Evolutionary conservation across 2,888 invertebrate species (phyloP), one percentile per base, ranked within the genome.

Genomic region (Drosophila siamana): DNA sequence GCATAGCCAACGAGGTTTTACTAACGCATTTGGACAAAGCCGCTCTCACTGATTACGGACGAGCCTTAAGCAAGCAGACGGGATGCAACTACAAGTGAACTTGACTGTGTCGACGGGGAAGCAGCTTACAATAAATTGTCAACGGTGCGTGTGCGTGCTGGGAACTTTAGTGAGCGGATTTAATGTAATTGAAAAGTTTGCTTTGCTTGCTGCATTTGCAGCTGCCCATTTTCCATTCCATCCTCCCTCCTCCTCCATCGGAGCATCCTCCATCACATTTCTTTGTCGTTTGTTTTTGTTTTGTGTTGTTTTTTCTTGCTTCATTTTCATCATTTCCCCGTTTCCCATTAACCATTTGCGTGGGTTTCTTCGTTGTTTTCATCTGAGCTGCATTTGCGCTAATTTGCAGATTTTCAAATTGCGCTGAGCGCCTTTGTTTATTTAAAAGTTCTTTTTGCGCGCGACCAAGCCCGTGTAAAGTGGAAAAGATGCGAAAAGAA

Each of bases 101-200:
- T 52, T 52, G 26, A 13, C 50, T 19, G 11, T 3, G 11, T 3
- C 9, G 30, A 33, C 46, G 15, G 33, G 46, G 43, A 13, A 33
- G 54, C 26, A 51, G 47, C 55, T 56, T 46, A 51, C 74, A 80
- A 79, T 81, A 86, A 84, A 86, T 84, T 86, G 80, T 80, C 76
- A 80, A 81, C 79, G 67, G 70, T 75, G 83, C 78, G 81, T 81
- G 88, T 74, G 80, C 74, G 81, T 80, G 86, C 66, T 73, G 71
- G 22, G 52, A 77, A 73, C 71, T 83, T 72, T 59, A 60, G 44
- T 46, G 28, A 60, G 60, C 68, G 78, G 85, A 88, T 88, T 83
- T 86, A 86, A 81, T 83, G 73, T 86, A 86, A 85, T 87, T 85
- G 88, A 77, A 83, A 88, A 86, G 78, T 88, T 86, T 70, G 67